Evolutionary conservation across 2,797 vertebrate species (phyloP), one percentile per base, ranked within the genome.

Genomic region (Microchirus variegatus): DNA sequence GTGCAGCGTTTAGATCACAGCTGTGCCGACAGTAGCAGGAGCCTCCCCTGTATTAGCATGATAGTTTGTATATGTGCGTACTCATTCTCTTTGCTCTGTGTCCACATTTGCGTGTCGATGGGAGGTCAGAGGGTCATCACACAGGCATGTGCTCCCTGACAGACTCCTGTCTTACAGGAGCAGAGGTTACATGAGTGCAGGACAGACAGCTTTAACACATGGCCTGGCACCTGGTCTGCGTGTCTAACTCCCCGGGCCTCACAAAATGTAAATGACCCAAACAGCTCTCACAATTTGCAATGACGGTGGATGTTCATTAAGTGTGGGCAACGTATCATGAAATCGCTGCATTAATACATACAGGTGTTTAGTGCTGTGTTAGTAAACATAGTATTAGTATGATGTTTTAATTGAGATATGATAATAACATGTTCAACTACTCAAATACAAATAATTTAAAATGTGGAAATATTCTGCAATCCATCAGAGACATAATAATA

Each of bases 121-220:
- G 71, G 83, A 13, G 90, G 91, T 94, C 91, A 92, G 59, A 47
- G 78, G 84, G 87, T 71, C 76, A 72, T 77, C 80, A 69, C 79
- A 79, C 52, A 83, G 90, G 89, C 90, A 91, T 92, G 82, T 89
- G 91, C 90, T 80, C 49, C 77, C 78, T 86, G 84, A 78, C 83
- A 79, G 83, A 77, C 70, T 62, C 51, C 78, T 78, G 84, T 91
- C 87, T 45, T 54, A n/a, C 68, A 75, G 80, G 85, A 78, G 73
- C 83, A 87, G 75, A 83, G 89, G 87, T 92, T 83, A 88, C 87
- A 80, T 71, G 74, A 88, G 80, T 63, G 63, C 64, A 79, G 79
- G 75, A 84, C 73, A 89, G 91, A 92, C 77, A 60, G 52, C 70
- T 86, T 87, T 83, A 90, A 85, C 90, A 90, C 85, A 81, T 90